Base-by-base conservation (phyloP, 1,140 invertebrate species). In the Eciton burchellii region DNA sequence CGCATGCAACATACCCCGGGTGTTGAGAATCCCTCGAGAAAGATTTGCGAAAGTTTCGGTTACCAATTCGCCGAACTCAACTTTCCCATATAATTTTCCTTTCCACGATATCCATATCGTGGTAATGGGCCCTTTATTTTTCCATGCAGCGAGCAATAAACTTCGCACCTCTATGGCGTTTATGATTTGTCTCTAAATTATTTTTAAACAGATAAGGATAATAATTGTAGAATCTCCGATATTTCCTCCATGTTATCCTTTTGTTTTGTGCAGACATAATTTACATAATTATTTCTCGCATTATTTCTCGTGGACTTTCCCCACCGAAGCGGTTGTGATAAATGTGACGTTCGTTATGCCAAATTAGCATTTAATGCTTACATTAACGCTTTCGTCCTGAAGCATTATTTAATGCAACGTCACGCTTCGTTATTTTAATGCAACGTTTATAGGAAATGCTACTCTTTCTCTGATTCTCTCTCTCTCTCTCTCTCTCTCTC, bases 291-390 rank as follows among this genome's bases (percentile, higher is more conserved):
- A 45, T n/a, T 74, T 8, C 9, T 35, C 45, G 59, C 45, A 41
- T 35, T 26, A 65, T 54, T 52, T 41, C 14, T 52, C 72, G 72
- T 49, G 43, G 59, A 24, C 26, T 52, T 54, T 71, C 14, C 63
- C 35, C 29, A 57, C 24, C 49, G 47, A 21, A 71, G 59, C 24
- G 47, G 35, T 14, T 57, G 49, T 29, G 43, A 19, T 54, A 85
- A 62, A 57, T 49, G n/a, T 54, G 59, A 72, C 8, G 45, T 83
- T 76, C 19, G 2, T 76, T 56, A 59, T 65, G 35, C 56, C 16
- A 66, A 77, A 86, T 41, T 79, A 86, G 84, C 56, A 14, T 8
- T 74, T 65, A 82, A 79, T n/a, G n/a, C n/a, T n/a, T n/a, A n/a
- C n/a, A n/a, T 43, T 21, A 56, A 68, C 12, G 12, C 12, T 68